Evolutionary conservation across 2,888 invertebrate species (phyloP), one percentile per base, ranked within the genome.

Genomic region (Limnephilus lunatus): DNA sequence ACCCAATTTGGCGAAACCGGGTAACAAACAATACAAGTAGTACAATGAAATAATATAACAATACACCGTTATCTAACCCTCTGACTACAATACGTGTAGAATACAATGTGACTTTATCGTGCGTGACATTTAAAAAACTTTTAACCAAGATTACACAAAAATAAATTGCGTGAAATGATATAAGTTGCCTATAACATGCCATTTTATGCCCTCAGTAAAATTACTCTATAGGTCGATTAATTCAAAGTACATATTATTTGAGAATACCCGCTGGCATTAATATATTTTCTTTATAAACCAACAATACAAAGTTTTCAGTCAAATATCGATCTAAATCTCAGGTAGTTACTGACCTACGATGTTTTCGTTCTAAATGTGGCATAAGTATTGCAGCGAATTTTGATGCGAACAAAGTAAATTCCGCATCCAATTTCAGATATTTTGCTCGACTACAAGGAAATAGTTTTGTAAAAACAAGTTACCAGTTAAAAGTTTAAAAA

Each of bases 61-160:
- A 68, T 68, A 25, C 2, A 68, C 9, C 25, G 25, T n/a, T n/a
- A 25, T n/a, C 25, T 7, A 68, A 68, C 68, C 11, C 68, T 68
- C 25, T 68, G 1, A 68, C 9, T 11, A 25, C 9, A n/a, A 68
- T 25, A 68, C 25, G n/a, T 68, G 25, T n/a, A 5, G n/a, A 68
- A 9, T 68, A 19, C 25, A 68, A 68, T 68, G 25, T 68, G n/a
- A 68, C 9, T 68, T 68, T 68, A 68, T 68, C 25, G 68, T 68
- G 68, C 68, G 68, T 68, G 68, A 68, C 68, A 68, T 68, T 68
- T 68, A n/a, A 68, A 53, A 68, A 68, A 68, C 68, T 68, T 68
- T 68, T n/a, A 68, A 68, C 25, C 25, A 68, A 68, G 25, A 25
- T 68, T 68, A 68, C 68, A 25, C 25, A 68, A 68, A 68, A 68